Evolutionary conservation across 2,888 invertebrate species (phyloP), one percentile per base, ranked within the genome.

Genomic region (Timandra comae): DNA sequence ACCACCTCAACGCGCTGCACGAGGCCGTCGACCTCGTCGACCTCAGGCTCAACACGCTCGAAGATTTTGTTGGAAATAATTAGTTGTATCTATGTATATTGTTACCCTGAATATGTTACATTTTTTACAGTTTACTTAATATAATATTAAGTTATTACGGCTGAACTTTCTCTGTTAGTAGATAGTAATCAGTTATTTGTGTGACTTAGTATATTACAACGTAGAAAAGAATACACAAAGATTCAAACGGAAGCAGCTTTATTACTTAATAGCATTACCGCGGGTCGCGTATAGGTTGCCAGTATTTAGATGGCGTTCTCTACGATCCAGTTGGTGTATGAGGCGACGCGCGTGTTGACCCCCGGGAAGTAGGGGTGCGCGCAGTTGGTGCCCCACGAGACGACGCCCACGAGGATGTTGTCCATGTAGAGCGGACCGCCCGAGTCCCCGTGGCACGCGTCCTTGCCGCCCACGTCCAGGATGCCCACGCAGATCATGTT

Each of bases 21-120:
- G 84, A 87, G 54, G 87, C 87, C 26, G 76, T 89, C n/a, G 76
- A 84, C 45, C 49, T 87, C 32, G 74, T 89, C 30, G 88, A 88
- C 48, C 64, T 88, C 49, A 73, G 88, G 42, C 66, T 89, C 7
- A 86, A 76, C 29, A 76, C 78, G 27, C 53, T 89, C 30, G 89
- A 89, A 69, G 76, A 81, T 46, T 65, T 67, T 49, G 50, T 71
- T 30, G 63, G 50, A 44, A 59, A 49, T 16, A 16, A 16, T 16
- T 1, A 16, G 4, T 16, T n/a, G n/a, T n/a, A n/a, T n/a, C n/a
- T n/a, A n/a, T n/a, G n/a, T n/a, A n/a, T n/a, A n/a, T n/a, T n/a
- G n/a, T n/a, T n/a, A n/a, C n/a, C n/a, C n/a, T n/a, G n/a, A n/a
- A n/a, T n/a, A n/a, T n/a, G n/a, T n/a, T n/a, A n/a, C n/a, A n/a